Evolutionary conservation across 1,140 invertebrate species (phyloP).

Genomic region (Drosophila micromelanica): DNA sequence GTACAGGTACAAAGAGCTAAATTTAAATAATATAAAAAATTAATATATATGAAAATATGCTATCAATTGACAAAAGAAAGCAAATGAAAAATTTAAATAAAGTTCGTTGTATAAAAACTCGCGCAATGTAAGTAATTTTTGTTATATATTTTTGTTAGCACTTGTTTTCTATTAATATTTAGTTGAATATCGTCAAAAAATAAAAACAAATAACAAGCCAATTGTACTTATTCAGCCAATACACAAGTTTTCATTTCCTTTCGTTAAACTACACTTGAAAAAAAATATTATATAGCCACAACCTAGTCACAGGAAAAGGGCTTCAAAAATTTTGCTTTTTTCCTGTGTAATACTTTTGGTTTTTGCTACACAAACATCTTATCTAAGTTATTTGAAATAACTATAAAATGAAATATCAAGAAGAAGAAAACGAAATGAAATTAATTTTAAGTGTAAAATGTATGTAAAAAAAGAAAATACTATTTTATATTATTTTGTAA

Average conservation of each 20-base stretch:
- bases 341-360: not conserved
- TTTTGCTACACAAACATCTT: constrained; percentile 37
- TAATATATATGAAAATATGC: constrained; percentile 26
- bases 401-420: constrained; percentile 65
- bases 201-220: constrained; percentile 63
- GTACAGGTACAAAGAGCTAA: constrained; percentile 75
- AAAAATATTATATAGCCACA: constrained; percentile 6
- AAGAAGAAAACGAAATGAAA: constrained; percentile 25
- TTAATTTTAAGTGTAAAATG: constrained; percentile 58
- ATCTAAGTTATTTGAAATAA: constrained; percentile 78
- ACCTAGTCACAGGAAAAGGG: too few relatives aligned
- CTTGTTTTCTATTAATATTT: constrained; percentile 81
- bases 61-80: not conserved
- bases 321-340: constrained; percentile 10
- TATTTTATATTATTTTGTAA: constrained; percentile 64
- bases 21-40: constrained; percentile 57
- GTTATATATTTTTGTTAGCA: constrained; percentile 82
- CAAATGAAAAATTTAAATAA: constrained; percentile 7
- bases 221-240: constrained; percentile 64
- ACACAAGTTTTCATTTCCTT: constrained; percentile 32
- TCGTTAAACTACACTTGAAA: constrained; percentile 23
- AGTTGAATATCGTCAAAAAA: constrained; percentile 62
- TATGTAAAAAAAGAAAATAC: constrained; percentile 25
- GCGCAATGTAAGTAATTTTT: constrained; percentile 71
- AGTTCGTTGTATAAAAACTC: constrained; percentile 23